Conservation (phyloP, 2,888 invertebrate species). For the Morpho achilles region DNA sequence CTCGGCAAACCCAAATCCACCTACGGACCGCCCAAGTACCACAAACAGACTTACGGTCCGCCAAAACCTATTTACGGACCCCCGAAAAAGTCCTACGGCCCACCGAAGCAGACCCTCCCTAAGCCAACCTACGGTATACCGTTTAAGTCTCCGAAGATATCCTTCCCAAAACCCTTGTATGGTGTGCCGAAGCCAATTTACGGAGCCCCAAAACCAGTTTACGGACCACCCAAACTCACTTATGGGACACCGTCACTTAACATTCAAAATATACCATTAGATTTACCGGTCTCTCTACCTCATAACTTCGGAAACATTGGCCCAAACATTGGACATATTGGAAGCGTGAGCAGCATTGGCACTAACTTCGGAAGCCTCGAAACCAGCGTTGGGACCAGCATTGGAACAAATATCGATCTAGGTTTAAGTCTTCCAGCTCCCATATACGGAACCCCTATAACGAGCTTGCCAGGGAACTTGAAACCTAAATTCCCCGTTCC, state of each 20-base stretch:
- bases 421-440: constrained; percentile 61
- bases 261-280: constrained; percentile 37
- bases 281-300: constrained; percentile 35
- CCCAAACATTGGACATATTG: constrained; percentile 21
- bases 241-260: constrained; percentile 45
- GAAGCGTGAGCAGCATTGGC: constrained; percentile 24
- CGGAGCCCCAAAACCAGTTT: constrained; percentile 67
- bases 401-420: constrained; percentile 44
- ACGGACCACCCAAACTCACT: constrained; percentile 50
- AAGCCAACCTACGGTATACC: constrained; percentile 59
- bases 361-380: constrained; percentile 29
- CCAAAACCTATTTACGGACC: constrained; percentile 59
- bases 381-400: constrained; percentile 29
- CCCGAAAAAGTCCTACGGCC: constrained; percentile 52
- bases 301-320: constrained; percentile 28
- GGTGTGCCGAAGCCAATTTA: constrained; percentile 53
- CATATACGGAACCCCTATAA: constrained; percentile 62
- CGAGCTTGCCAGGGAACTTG: constrained; percentile 50
- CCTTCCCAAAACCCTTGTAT: constrained; percentile 47
- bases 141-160: constrained; percentile 50
- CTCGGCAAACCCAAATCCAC: constrained; percentile 54
- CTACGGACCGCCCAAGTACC: constrained; percentile 52
- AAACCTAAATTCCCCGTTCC: constrained; percentile 68
- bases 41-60: constrained; percentile 63
- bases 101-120: constrained; percentile 48